Conservation (phyloP, 2,888 invertebrate genomes). For the Ligdia adustata region DNA sequence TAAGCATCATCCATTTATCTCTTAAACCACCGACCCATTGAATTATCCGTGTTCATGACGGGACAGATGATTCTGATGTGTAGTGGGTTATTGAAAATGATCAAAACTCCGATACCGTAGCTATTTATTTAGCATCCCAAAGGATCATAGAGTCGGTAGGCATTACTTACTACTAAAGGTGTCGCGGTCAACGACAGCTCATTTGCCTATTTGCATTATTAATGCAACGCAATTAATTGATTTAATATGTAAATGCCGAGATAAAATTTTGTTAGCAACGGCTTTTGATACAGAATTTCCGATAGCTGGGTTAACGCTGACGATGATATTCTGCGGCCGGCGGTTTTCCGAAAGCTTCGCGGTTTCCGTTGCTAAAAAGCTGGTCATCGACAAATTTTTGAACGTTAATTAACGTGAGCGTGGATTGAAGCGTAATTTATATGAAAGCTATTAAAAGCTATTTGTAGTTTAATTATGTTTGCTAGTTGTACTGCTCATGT, state of each 20-base stretch:
- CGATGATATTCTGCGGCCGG: constrained; percentile 27
- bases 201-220: constrained; percentile 78
- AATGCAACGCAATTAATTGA: constrained; percentile 69
- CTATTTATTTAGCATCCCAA: constrained; percentile 66
- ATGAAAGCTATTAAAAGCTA: not conserved
- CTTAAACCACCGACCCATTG: no score
- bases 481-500: no score
- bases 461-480: no score
- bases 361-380: constrained; percentile 26
- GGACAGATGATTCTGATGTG: no score
- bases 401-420: constrained; percentile 1
- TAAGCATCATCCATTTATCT: no score
- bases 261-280: constrained; percentile 50
- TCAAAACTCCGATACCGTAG: constrained; percentile 47
- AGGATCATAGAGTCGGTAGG: constrained; percentile 57
- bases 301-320: constrained; percentile 35
- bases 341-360: constrained; percentile 31
- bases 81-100: no score
- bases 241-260: constrained; percentile 66
- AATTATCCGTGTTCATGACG: no score
- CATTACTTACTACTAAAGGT: no score
- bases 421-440: not conserved
- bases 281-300: constrained; percentile 31
- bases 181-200: constrained; percentile 62
- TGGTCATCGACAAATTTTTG: constrained; percentile 13